Evolutionary conservation across 2,888 invertebrate genomes (phyloP).

Genomic region (Rugalucina vietnamica): DNA sequence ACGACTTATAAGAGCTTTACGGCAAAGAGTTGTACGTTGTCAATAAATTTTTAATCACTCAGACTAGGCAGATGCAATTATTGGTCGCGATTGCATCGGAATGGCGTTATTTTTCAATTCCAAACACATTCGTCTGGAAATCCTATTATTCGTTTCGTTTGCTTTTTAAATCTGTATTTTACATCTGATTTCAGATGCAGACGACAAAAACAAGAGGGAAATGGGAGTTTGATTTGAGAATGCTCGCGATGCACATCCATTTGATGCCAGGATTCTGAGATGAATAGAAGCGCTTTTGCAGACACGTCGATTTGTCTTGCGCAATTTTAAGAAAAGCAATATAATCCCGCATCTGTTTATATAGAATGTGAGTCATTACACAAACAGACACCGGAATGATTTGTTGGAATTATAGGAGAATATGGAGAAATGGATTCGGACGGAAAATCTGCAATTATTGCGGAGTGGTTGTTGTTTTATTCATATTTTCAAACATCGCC

Average conservation of each 20-base stretch:
- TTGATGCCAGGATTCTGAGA: background rate
- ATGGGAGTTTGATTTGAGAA: background rate
- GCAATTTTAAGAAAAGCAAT: constrained; percentile 11
- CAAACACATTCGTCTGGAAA: too few species aligned
- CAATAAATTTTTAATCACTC: too few species aligned
- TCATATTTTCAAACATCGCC: constrained; percentile 56
- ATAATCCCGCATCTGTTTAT: background rate
- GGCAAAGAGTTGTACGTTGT: too few species aligned
- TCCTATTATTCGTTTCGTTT: background rate
- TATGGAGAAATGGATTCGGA: background rate
- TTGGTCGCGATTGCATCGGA: too few species aligned
- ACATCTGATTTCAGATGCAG: constrained; percentile 1
- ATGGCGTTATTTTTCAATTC: too few species aligned
- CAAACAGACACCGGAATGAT: background rate
- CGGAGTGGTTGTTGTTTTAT: constrained; percentile 35
- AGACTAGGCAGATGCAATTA: too few species aligned
- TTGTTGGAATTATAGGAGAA: background rate
- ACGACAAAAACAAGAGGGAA: background rate
- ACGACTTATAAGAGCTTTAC: too few species aligned
- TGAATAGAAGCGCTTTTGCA: constrained; percentile 6
- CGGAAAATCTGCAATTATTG: constrained; percentile 6
- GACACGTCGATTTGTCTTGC: constrained; percentile 12
- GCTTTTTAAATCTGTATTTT: background rate
- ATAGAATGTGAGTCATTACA: background rate
- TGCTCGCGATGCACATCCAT: background rate